Conservation (phyloP, 2,888 invertebrate genomes). For the Callyntrura sp. region DNA sequence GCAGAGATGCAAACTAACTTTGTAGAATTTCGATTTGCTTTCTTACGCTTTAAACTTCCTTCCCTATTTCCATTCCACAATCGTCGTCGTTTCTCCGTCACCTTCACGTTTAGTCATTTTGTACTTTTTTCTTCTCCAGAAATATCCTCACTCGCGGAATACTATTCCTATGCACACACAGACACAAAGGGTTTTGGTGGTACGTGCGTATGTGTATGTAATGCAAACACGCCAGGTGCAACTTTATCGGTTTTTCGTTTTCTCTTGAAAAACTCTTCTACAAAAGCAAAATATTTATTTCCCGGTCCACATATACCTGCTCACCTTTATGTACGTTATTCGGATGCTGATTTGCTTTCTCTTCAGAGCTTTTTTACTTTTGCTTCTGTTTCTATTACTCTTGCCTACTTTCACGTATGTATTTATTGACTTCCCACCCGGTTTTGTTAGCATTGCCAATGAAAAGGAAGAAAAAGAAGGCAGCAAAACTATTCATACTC, state of each 20-base stretch:
- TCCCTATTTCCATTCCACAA: neutral
- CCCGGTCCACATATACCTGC: neutral
- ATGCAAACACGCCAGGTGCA: conserved; percentile 76
- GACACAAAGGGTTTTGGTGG: neutral
- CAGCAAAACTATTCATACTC: conserved; percentile 27
- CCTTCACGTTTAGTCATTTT: conserved; percentile 12
- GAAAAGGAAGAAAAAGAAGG: conserved; percentile 19
- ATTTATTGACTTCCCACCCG: conserved; percentile 72
- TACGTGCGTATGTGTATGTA: conserved; percentile 60
- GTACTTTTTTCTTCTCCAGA: neutral
- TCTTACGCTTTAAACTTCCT: neutral
- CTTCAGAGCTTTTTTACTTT: neutral
- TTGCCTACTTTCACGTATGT: conserved; percentile 5
- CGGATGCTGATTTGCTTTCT: neutral
- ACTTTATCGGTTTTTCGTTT: conserved; percentile 70
- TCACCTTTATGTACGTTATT: neutral
- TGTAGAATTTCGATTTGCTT: conserved; percentile 3
- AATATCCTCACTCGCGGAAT: neutral
- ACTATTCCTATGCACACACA: conserved; percentile 44
- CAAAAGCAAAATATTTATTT: neutral
- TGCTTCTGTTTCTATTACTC: neutral
- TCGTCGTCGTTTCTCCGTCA: conserved; percentile 42
- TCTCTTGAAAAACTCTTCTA: conserved; percentile 15
- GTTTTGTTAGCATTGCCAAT: conserved; percentile 57
- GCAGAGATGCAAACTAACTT: conserved; percentile 39